Evolutionary conservation across 2,888 invertebrate species (phyloP), one percentile per base, ranked within the genome.

Genomic region (Ormyrus labotus): DNA sequence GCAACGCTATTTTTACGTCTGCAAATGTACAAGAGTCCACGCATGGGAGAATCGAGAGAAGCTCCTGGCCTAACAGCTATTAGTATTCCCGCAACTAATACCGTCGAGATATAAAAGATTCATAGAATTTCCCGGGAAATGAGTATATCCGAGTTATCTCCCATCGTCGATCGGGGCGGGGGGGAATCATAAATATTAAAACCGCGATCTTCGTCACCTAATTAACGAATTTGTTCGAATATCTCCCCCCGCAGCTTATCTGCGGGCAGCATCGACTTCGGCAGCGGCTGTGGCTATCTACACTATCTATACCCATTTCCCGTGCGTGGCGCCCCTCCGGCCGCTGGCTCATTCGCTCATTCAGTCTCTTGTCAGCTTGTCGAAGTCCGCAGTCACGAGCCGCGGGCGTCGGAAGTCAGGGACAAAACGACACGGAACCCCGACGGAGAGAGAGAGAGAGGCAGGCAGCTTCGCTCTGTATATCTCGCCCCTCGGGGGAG

Each of bases 341-440:
- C 19, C 48, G n/a, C 60, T 34, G 55, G 19, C 51, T 76, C 67
- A 50, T 67, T 69, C 64, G 57, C 57, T 64, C 57, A 53, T 48
- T 13, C 8, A 34, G 45, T 63, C 73, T 55, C 63, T 68, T 64
- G 73, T 78, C 70, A 70, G 77, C 64, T 72, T 67, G 80, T 76
- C 76, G 67, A 75, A 80, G 77, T 73, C 67, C 51, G 60, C 53
- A 34, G 34, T 34, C 34, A 45, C 45, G 47, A 70, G 75, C 70
- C 73, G 75, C 64, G 70, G 60, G 74, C 63, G 69, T 80, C 60
- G 80, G 67, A 77, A 82, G 79, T 81, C 68, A 80, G 80, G 71
- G 80, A 75, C 74, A 83, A 80, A 83, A 83, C 82, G 82, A 75
- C 75, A 11, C 68, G 61, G 71, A 55, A 47, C 70, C 55, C 19